Evolutionary conservation across 2,888 invertebrate genomes (phyloP).

Genomic region (Cyclophora punctaria): DNA sequence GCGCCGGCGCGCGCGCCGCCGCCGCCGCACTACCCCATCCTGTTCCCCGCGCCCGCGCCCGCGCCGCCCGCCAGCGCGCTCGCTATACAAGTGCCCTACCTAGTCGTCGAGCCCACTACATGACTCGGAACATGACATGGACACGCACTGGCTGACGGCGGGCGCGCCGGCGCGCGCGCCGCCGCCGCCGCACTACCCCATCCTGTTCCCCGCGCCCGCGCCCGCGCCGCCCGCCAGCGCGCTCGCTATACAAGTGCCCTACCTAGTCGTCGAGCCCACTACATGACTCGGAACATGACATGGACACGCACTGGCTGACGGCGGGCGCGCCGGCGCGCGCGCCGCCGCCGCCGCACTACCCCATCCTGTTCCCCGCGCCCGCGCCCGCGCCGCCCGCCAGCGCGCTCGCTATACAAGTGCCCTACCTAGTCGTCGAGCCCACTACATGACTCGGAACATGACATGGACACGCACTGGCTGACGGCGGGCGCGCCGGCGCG

Average conservation of each 20-base stretch:
- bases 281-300: conserved; percentile 34
- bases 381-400: too few species aligned
- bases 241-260: conserved; percentile 56
- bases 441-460: conserved; percentile 40
- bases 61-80: too few species aligned
- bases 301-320: too few species aligned
- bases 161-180: too few species aligned
- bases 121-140: too few species aligned
- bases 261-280: conserved; percentile 57
- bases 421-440: conserved; percentile 59
- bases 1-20: too few species aligned
- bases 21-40: conserved; percentile 54
- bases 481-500: too few species aligned
- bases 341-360: conserved; percentile 53
- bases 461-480: too few species aligned
- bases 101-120: conserved; percentile 60
- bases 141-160: too few species aligned
- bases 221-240: too few species aligned
- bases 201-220: conserved; percentile 58
- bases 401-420: conserved; percentile 53
- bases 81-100: conserved; percentile 54
- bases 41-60: conserved; percentile 59
- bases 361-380: conserved; percentile 59
- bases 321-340: too few species aligned
- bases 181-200: conserved; percentile 53